Evolutionary conservation across 2,797 vertebrate species (phyloP).

Genomic region (Malurus splendens): DNA sequence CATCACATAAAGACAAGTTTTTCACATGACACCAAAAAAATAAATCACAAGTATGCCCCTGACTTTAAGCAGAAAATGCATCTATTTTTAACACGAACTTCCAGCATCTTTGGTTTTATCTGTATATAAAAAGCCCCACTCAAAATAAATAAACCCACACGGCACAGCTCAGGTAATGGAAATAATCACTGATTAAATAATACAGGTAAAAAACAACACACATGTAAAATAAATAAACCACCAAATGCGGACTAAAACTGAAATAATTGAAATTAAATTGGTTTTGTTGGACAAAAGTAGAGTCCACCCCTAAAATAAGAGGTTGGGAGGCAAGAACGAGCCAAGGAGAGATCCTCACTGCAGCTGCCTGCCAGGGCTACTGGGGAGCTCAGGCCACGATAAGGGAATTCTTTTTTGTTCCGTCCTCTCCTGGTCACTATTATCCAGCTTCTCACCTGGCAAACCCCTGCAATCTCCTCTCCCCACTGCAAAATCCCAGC

Average conservation of each 20-base stretch:
- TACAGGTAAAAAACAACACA: not conserved
- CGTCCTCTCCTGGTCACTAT: not conserved
- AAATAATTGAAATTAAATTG: not conserved
- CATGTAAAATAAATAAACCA: not conserved
- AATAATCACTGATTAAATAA: not conserved
- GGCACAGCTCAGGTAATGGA: not conserved
- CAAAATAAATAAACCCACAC: not conserved
- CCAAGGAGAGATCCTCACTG: not conserved
- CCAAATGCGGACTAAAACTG: not conserved
- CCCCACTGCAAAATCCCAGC: not conserved
- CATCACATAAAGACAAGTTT: not conserved
- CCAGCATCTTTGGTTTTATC: not conserved
- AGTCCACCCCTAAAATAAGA: not conserved
- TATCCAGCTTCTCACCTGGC: not conserved
- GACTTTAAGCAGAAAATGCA: accelerated
- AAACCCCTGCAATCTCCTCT: not conserved
- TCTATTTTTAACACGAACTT: not conserved
- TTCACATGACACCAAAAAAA: not conserved
- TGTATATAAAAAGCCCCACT: not conserved
- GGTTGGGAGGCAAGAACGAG: not conserved
- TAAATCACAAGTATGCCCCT: not conserved
- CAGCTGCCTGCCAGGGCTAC: slow-evolving; percentile 13
- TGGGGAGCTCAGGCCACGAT: not conserved
- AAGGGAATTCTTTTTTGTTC: not conserved
- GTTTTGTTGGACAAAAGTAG: not conserved